Conservation (phyloP, 2,888 invertebrate species). For the Lasioglossum marginatum region DNA sequence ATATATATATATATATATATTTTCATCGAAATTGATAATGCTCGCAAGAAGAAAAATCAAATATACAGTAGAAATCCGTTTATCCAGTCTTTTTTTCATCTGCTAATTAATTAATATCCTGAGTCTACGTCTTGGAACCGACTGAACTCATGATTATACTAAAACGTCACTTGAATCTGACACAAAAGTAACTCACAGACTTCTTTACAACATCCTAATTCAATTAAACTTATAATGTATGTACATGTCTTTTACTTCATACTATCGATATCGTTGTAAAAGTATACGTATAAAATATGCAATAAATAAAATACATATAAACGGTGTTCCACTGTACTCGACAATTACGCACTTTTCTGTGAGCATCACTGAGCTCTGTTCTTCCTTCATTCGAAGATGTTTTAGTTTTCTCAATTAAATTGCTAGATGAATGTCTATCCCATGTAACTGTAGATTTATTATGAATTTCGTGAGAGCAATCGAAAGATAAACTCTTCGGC, state of each 20-base stretch:
- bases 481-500: constrained; percentile 86
- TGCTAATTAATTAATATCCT: neutral
- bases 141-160: neutral
- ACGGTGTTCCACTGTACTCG: neutral
- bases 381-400: constrained; percentile 71
- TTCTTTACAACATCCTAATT: neutral
- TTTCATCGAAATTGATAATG: neutral
- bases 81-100: neutral
- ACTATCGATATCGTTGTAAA: neutral
- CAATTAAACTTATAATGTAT: neutral
- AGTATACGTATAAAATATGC: neutral
- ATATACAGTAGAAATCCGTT: neutral
- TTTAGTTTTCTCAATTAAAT: constrained; percentile 69
- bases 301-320: neutral
- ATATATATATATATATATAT: constrained; percentile 27
- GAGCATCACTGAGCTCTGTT: constrained; percentile 87
- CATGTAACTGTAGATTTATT: constrained; percentile 69
- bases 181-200: neutral
- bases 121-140: neutral
- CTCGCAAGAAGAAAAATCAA: neutral
- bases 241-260: neutral
- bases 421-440: constrained; percentile 76
- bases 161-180: too few species aligned
- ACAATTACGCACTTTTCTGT: constrained; percentile 87
- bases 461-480: constrained; percentile 79